Evolutionary conservation across 2,888 invertebrate species (phyloP).

Genomic region (Rotaria macrura): DNA sequence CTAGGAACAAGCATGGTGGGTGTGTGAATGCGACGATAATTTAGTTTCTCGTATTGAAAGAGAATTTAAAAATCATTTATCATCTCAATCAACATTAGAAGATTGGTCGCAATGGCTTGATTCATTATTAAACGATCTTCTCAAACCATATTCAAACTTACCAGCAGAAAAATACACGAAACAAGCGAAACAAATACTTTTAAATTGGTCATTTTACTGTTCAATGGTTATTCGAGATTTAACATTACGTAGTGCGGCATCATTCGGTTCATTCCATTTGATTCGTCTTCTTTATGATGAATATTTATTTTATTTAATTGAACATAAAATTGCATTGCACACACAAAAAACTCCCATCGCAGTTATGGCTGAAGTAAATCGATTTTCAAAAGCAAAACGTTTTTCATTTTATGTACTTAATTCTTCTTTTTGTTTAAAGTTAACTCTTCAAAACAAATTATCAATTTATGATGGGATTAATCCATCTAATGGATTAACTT

Average conservation of each 20-base stretch:
- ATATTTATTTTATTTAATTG: constrained; percentile 95
- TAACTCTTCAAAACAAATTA: background rate
- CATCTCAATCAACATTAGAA: constrained; percentile 75
- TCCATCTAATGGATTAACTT: background rate
- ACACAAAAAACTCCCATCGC: constrained; percentile 83
- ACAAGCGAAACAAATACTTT: constrained; percentile 67
- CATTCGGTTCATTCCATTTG: constrained; percentile 96
- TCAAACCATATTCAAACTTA: constrained; percentile 71
- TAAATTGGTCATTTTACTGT: constrained; percentile 97
- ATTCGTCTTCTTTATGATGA: constrained; percentile 93
- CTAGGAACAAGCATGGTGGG: constrained; percentile 77
- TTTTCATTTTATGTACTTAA: too few relatives aligned
- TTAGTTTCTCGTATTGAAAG: constrained; percentile 74
- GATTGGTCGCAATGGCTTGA: constrained; percentile 97
- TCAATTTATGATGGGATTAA: background rate
- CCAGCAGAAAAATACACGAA: constrained; percentile 41
- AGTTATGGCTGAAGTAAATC: constrained; percentile 52
- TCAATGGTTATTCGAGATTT: constrained; percentile 95
- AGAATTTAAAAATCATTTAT: constrained; percentile 64
- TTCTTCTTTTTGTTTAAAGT: background rate
- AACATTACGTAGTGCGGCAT: constrained; percentile 84
- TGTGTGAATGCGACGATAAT: constrained; percentile 81
- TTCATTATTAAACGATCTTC: constrained; percentile 74
- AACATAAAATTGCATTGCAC: constrained; percentile 84
- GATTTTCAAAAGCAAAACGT: too few relatives aligned